phyloP scores from a whole-genome alignment of 2,888 invertebrate species.

The Leptopilina syphax region DNA sequence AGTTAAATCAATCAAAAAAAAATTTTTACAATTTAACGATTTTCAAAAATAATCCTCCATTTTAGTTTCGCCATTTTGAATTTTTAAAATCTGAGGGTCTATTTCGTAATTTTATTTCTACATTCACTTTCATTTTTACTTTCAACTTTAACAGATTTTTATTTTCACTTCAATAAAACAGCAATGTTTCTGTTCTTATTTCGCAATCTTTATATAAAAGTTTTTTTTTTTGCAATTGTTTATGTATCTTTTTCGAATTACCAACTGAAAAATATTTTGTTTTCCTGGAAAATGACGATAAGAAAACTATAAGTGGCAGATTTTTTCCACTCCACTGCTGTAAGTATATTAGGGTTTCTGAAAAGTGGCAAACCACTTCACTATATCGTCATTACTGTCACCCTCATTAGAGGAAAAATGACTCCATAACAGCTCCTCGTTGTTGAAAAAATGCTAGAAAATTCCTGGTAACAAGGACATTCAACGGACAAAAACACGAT shows the following conservation, averaged over 20 bases:
- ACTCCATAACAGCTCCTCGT: background rate
- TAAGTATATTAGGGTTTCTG: background rate
- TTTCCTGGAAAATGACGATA: conserved; percentile 1
- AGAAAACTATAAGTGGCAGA: background rate
- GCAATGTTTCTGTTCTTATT: too few relatives aligned
- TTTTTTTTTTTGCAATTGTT: too few relatives aligned
- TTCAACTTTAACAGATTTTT: too few relatives aligned
- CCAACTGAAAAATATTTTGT: background rate
- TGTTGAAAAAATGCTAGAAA: background rate
- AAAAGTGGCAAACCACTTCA: conserved; percentile 1
- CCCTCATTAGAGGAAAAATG: conserved; percentile 15
- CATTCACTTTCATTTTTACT: too few relatives aligned
- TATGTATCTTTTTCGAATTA: background rate
- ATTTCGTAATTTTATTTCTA: too few relatives aligned
- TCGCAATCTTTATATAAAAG: too few relatives aligned
- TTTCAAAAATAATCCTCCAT: too few relatives aligned
- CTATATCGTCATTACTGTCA: conserved; percentile 11
- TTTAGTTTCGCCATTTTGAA: too few relatives aligned
- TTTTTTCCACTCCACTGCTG: background rate
- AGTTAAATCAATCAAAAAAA: too few relatives aligned
- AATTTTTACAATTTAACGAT: too few relatives aligned
- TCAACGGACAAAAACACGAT: background rate
- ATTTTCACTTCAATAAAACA: too few relatives aligned
- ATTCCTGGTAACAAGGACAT: conserved; percentile 1
- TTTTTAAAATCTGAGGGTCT: too few relatives aligned